Evolutionary conservation across 2,113 vertebrate genomes (phyloP).

Genomic region (human (Homo sapiens)): GRCh38 chr2:64720001-64720500

Average conservation of each 20-base stretch:
- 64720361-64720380: too few relatives aligned
- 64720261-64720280: too few relatives aligned
- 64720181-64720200: background rate
- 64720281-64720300: too few relatives aligned
- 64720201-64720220: conserved; percentile 32
- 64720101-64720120: conserved; percentile 38
- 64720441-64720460: too few relatives aligned
- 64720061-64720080: background rate
- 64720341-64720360: too few relatives aligned
- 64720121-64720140: background rate
- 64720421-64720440: too few relatives aligned
- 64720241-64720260: background rate
- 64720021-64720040: background rate
- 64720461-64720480: too few relatives aligned
- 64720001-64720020: background rate
- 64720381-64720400: too few relatives aligned
- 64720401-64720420: too few relatives aligned
- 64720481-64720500: too few relatives aligned
- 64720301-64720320: too few relatives aligned
- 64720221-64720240: conserved; percentile 26
- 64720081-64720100: background rate
- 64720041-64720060: background rate
- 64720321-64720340: too few relatives aligned
- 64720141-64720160: conserved; percentile 16
- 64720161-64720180: conserved; percentile 42